These are phyloP conservation scores for Resseliella maxima DNA, from an alignment of 2,888 invertebrate species.

Conservation along the genomic window DNA sequence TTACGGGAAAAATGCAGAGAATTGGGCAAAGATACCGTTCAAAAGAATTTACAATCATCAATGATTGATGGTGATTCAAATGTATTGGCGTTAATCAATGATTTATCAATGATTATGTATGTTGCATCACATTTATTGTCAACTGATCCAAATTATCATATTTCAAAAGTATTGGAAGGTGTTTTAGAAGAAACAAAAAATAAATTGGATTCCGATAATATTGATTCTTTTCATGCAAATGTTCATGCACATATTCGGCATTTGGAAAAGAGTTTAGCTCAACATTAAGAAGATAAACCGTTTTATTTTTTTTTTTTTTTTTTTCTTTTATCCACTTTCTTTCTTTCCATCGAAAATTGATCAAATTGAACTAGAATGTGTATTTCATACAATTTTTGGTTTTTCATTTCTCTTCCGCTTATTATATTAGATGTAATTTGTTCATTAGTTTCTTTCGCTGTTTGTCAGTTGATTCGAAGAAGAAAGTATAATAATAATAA, in stretches of 20 bases:
- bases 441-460: background rate
- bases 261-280: conserved; percentile 78
- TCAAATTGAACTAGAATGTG: too few species aligned
- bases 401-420: conserved; percentile 24
- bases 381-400: background rate
- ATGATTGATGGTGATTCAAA: conserved; percentile 68
- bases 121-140: conserved; percentile 70
- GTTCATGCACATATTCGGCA: conserved; percentile 93
- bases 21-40: conserved; percentile 84
- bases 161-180: conserved; percentile 88
- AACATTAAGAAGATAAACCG: background rate
- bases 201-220: conserved; percentile 80
- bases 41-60: conserved; percentile 75
- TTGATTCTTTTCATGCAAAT: conserved; percentile 83
- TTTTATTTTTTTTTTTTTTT: background rate
- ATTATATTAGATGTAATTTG: conserved; percentile 11
- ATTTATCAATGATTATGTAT: conserved; percentile 86
- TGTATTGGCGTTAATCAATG: conserved; percentile 83
- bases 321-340: background rate
- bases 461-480: background rate
- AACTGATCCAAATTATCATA: conserved; percentile 89
- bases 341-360: too few species aligned
- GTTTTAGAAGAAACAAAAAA: conserved; percentile 90
- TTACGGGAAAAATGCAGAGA: conserved; percentile 87
- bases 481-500: background rate